A percentile compares a stretch with the other conserved stretches of the same genome.
phyloP scores from a whole-genome alignment of 2,113 vertebrate species.

The Rhegmatorhina hoffmannsi region DNA sequence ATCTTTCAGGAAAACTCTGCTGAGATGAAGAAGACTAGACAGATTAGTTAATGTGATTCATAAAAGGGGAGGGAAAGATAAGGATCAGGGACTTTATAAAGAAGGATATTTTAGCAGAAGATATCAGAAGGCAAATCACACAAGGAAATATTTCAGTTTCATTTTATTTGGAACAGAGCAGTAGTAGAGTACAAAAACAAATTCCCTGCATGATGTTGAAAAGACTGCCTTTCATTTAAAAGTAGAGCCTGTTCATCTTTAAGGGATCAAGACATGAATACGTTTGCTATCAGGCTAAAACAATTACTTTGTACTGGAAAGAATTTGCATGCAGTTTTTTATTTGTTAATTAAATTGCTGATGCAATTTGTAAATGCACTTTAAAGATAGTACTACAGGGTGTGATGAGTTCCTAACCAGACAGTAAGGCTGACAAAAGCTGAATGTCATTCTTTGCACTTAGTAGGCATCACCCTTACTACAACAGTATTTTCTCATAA shows the following conservation, averaged over 20 bases:
- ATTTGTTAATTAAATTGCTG: neutral
- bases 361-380: neutral
- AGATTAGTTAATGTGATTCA: slow-evolving; percentile 3
- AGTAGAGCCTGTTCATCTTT: neutral
- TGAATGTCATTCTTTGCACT: neutral
- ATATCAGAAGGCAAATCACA: neutral
- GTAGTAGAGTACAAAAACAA: neutral
- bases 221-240: neutral
- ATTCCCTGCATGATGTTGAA: neutral
- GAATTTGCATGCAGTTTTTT: neutral
- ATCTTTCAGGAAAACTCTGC: neutral
- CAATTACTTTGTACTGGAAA: neutral
- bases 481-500: neutral
- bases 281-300: neutral
- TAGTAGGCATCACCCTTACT: neutral
- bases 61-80: neutral
- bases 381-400: neutral
- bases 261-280: neutral
- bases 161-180: neutral
- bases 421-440: neutral
- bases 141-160: neutral
- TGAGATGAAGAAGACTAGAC: neutral
- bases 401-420: neutral
- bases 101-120: neutral
- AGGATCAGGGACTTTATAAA: neutral